A percentile compares a stretch with the other conserved stretches of the same genome.
Conservation (phyloP, 2,888 invertebrate species). For the Mantis religiosa region DNA sequence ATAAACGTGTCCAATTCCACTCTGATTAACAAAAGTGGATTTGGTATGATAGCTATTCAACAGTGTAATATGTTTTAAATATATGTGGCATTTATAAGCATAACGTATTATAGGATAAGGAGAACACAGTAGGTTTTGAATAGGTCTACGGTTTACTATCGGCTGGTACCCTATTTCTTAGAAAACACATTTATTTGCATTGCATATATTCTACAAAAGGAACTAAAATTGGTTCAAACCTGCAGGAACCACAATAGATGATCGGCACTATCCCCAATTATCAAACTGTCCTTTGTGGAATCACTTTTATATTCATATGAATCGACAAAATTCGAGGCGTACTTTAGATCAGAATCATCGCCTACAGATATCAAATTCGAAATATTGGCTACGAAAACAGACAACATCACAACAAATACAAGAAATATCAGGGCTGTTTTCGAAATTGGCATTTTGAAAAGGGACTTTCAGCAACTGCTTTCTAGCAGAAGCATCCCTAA, state of each 20-base stretch:
- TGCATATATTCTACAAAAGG: too few relatives aligned
- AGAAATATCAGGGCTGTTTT: conserved; percentile 59
- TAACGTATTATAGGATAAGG: too few relatives aligned
- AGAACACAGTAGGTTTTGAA: too few relatives aligned
- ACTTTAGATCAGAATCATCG: conserved; percentile 32
- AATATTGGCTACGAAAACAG: conserved; percentile 66
- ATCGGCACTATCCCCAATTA: conserved; percentile 53
- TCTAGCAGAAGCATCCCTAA: not conserved
- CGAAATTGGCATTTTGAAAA: conserved; percentile 56
- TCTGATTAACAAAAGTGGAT: too few relatives aligned
- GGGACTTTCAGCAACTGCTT: not conserved
- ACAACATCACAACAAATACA: conserved; percentile 59
- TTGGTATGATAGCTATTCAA: too few relatives aligned
- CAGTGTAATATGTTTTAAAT: too few relatives aligned
- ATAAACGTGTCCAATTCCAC: too few relatives aligned
- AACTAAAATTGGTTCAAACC: conserved; percentile 44
- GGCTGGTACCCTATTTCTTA: too few relatives aligned
- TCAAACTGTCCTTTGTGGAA: conserved; percentile 30
- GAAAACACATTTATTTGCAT: too few relatives aligned
- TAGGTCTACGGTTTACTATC: too few relatives aligned
- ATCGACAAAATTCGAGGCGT: conserved; percentile 31
- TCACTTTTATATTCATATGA: not conserved
- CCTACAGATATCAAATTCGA: conserved; percentile 63
- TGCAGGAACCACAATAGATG: conserved; percentile 75
- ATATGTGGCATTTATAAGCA: too few relatives aligned